Evolutionary conservation across 2,797 vertebrate genomes (phyloP), one percentile per base, ranked within the genome.

Genomic region (Bradypodion ventrale): DNA sequence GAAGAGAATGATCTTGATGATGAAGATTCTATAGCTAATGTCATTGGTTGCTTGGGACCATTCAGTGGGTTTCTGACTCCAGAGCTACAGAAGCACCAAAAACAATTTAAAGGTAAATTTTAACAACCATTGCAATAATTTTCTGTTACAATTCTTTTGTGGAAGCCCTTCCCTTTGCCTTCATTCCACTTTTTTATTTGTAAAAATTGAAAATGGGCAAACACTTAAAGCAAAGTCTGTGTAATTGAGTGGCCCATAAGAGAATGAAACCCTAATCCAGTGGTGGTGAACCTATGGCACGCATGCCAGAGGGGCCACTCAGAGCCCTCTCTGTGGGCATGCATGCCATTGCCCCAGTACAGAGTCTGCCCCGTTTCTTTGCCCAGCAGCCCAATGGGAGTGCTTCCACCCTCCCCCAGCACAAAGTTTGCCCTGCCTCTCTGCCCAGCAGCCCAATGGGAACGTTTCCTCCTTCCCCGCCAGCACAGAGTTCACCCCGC

Each of bases 21-120:
- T 68, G 98, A 99, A 79, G 99, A 99, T 83, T 95, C 97, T 0
- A 87, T 98, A 82, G 97, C 96, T 85, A 97, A 96, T 56, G 97
- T 97, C 1, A 96, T 99, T 68, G 98, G 98, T 10, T 99, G 99
- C 86, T 96, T 99, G 72, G 98, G 98, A n/a, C 98, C 98, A 9
- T 96, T 99, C 86, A 98, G 97, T 23, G 98, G 98, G 0, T 95
- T 99, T 60, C 94, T 99, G 92, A 96, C 96, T 44, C 98, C 98
- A 5, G 98, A 99, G 89, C 95, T 99, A 85, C 98, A 98, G 92
- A 97, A 97, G 87, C 97, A 98, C 95, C 98, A 98, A 85, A 99
- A 96, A 72, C 97, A 98, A 84, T 94, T 98, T 62, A 99, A 98
- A 98, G 98, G 99, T 99, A 94, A 92, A 70, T 25, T 16, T 9